Base-by-base conservation (phyloP, 2,113 vertebrate species). In the Brachirus orientalis region DNA sequence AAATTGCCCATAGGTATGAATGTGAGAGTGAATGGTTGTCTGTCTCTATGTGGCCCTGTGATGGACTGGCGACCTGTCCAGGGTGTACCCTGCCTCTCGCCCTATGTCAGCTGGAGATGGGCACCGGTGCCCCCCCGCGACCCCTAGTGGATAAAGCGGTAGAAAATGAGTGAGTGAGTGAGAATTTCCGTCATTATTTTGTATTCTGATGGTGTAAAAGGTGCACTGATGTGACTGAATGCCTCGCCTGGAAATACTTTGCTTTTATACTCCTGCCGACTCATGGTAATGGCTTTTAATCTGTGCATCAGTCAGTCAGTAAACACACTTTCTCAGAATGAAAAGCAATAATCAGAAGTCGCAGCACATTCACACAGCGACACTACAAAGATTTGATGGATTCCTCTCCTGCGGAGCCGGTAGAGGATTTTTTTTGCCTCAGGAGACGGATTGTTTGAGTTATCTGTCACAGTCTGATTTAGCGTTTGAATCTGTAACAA, bases 251-350 rank as follows among this genome's bases (percentile, higher is more conserved):
- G 62, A 59, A 73, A 72, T 63, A 16, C 37, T 63, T 57, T 81
- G 46, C 56, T n/a, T 83, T 88, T 84, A 60, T 76, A 17, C 62
- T 67, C 69, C 82, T 72, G 67, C 70, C 79, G 75, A 69, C 63
- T 47, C 52, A 45, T 75, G 75, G 66, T 76, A 88, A 87, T 84
- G 77, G 82, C 80, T 84, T 84, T 85, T 86, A 82, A 89, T 91
- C 80, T 80, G 73, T 60, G 77, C 72, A 83, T 89, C 81, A 80
- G 76, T 82, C 64, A 53, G 51, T 19, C 10, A 48, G 67, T 77
- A 69, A 86, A 83, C 52, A 79, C 67, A 54, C 63, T 77, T 78
- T 62, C 28, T 63, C 66, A 79, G 51, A 57, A 72, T 82, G 60
- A 72, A 69, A 35, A 44, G 37, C 51, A 63, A 47, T 64, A 62